Evolutionary conservation across 2,797 vertebrate species (phyloP).

Genomic region (Aeoliscus strigatus): DNA sequence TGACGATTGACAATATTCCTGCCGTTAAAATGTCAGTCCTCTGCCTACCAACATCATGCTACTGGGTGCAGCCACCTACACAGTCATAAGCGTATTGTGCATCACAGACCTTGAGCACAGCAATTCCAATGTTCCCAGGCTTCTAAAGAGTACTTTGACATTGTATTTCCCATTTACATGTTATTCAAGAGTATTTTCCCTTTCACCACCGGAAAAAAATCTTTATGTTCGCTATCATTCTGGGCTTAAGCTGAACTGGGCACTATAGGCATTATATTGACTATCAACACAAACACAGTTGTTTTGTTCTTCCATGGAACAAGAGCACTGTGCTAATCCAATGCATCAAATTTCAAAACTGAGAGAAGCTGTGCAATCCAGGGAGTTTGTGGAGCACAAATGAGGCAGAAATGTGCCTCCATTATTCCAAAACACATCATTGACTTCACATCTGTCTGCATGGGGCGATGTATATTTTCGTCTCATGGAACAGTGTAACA

Average conservation of each 20-base stretch:
- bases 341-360: conserved; percentile 20
- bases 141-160: conserved; percentile 46
- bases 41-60: conserved; percentile 7
- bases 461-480: conserved; percentile 18
- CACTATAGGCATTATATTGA: too few relatives aligned
- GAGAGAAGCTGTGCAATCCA: conserved; percentile 26
- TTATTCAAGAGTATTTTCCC: conserved; percentile 18
- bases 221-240: too few relatives aligned
- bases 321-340: conserved; percentile 15
- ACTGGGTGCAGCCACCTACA: conserved; percentile 34
- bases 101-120: conserved; percentile 39
- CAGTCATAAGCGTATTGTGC: conserved; percentile 28
- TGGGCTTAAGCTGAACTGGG: too few relatives aligned
- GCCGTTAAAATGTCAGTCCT: conserved; percentile 24
- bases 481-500: conserved; percentile 9
- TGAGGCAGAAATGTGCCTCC: conserved; percentile 52
- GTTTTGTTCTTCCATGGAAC: too few relatives aligned
- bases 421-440: conserved; percentile 48
- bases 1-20: conserved; percentile 26
- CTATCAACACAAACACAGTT: too few relatives aligned
- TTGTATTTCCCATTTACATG: conserved; percentile 9
- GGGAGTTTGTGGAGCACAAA: conserved; percentile 44
- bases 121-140: conserved; percentile 18
- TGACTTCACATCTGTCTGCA: conserved; percentile 46
- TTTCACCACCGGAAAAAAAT: too few relatives aligned